Evolutionary conservation across 2,888 invertebrate species (phyloP).

Genomic region (Drosophila recens): DNA sequence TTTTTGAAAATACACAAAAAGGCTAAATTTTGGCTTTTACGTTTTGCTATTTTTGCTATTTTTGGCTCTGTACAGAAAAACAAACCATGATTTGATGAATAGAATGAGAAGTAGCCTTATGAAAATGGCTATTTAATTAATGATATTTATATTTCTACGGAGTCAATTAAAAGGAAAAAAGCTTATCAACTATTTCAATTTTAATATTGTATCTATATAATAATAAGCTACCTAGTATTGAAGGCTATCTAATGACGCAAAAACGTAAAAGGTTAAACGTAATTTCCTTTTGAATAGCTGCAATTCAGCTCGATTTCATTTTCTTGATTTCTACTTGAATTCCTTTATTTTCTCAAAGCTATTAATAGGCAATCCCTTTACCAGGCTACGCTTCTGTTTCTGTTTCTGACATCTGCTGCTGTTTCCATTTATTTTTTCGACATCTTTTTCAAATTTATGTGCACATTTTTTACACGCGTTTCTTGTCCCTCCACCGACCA

Average conservation of each 20-base stretch:
- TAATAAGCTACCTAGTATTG: not conserved
- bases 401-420: slow-evolving; percentile 40
- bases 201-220: no score
- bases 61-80: no score
- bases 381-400: slow-evolving; percentile 24
- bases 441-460: slow-evolving; percentile 57
- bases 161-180: no score
- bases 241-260: not conserved
- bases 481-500: slow-evolving; percentile 8
- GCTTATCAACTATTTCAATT: no score
- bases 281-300: not conserved
- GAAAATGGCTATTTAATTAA: no score
- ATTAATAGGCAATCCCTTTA: slow-evolving; percentile 21
- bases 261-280: not conserved
- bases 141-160: no score
- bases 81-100: no score
- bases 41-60: no score
- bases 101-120: no score
- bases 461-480: slow-evolving; percentile 45
- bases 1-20: no score
- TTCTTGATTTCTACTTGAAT: not conserved
- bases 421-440: slow-evolving; percentile 42
- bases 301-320: slow-evolving; percentile 1
- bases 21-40: no score
- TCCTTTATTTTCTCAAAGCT: not conserved